These are phyloP conservation scores for Limosa lapponica DNA, from an alignment of 2,797 vertebrate species.

Conservation along the genomic window DNA sequence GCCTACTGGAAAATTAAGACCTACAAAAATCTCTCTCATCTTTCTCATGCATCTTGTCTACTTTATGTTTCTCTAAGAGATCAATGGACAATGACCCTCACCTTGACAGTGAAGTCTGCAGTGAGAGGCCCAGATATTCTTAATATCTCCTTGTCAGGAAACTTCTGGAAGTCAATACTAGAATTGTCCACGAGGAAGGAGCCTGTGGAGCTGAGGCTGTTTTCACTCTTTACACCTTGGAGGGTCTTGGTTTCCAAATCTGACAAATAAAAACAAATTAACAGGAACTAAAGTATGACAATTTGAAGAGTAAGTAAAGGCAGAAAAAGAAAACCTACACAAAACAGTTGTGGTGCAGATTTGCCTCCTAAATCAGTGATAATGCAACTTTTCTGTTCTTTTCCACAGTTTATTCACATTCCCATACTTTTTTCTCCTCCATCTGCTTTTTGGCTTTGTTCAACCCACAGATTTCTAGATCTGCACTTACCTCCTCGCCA, in stretches of 20 bases:
- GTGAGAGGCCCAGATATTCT: slow-evolving; percentile 90
- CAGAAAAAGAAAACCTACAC: background rate
- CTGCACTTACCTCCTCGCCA: background rate
- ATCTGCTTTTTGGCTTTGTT: background rate
- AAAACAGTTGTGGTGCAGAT: background rate
- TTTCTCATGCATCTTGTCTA: background rate
- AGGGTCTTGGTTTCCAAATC: slow-evolving; percentile 95
- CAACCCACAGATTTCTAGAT: background rate
- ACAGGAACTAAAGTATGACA: background rate
- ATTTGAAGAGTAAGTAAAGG: background rate
- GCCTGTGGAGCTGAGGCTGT: slow-evolving; percentile 82
- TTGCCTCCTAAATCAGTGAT: background rate
- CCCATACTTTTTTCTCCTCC: background rate
- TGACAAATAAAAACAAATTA: slow-evolving; percentile 67
- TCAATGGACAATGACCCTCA: slow-evolving; percentile 67
- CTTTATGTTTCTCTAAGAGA: background rate
- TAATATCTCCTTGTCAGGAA: slow-evolving; percentile 92
- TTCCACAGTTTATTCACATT: background rate
- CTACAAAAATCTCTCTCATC: background rate
- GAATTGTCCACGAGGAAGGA: slow-evolving; percentile 91
- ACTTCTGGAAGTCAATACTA: slow-evolving; percentile 92
- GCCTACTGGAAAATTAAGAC: background rate
- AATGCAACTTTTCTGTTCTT: background rate
- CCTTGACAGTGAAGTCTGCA: slow-evolving; percentile 95
- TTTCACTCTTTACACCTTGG: slow-evolving; percentile 87